Conservation (phyloP, 2,888 invertebrate species). For the Phrixothrix hirtus region DNA sequence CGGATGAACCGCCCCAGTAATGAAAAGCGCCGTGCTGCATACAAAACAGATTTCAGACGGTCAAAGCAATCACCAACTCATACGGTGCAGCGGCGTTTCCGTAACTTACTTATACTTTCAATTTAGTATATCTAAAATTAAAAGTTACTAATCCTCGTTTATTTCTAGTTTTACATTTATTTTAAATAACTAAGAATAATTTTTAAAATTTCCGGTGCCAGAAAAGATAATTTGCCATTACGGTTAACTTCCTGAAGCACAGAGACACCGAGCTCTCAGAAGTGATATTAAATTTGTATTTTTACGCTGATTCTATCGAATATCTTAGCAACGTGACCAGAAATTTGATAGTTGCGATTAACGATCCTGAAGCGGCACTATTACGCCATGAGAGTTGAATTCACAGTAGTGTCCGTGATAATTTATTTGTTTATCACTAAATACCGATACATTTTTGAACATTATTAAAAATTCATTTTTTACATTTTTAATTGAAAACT, state of each 20-base stretch:
- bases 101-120: slow-evolving; percentile 10
- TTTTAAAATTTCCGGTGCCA: too few relatives aligned
- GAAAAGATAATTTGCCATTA: slow-evolving; percentile 18
- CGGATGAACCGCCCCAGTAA: slow-evolving; percentile 59
- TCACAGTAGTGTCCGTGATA: slow-evolving; percentile 9
- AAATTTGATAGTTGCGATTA: slow-evolving; percentile 62
- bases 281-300: slow-evolving; percentile 66
- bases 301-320: slow-evolving; percentile 66
- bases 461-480: too few relatives aligned
- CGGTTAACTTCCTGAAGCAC: slow-evolving; percentile 9
- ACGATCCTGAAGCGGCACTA: slow-evolving; percentile 58
- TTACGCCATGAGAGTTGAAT: slow-evolving; percentile 47
- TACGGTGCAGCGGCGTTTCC: slow-evolving; percentile 27
- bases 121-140: too few relatives aligned
- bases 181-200: too few relatives aligned
- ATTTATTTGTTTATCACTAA: too few relatives aligned
- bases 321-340: slow-evolving; percentile 61
- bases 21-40: slow-evolving; percentile 65
- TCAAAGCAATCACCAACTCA: slow-evolving; percentile 32
- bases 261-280: slow-evolving; percentile 43
- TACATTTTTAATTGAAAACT: too few relatives aligned
- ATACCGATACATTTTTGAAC: too few relatives aligned
- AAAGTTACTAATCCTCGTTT: too few relatives aligned
- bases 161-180: too few relatives aligned
- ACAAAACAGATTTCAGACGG: slow-evolving; percentile 57